Base-by-base conservation (phyloP, 2,888 invertebrate species). In the Aphodius sticticus region DNA sequence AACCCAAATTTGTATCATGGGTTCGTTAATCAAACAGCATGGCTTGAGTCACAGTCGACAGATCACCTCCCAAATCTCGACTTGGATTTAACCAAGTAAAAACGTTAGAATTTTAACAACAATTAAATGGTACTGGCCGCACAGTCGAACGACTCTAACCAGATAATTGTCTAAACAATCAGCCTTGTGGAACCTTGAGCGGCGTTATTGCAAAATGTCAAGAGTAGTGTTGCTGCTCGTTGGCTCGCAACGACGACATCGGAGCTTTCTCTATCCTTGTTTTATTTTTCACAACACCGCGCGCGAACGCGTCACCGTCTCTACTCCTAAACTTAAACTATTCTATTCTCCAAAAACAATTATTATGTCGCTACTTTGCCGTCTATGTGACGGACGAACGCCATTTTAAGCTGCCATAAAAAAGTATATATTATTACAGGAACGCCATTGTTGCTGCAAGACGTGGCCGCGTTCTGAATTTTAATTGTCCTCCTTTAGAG, bases 141-240 rank as follows among this genome's bases (percentile, higher is more conserved):
- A 5, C 53, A 53, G 53, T 53, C 53, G 53, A 53, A 53, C 12
- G 12, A 7, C 53, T 1, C 53, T 53, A 53, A 53, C 53, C 53
- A 53, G 53, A 53, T 53, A 53, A 53, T 53, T 53, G 53, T 53
- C 53, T 53, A 53, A 53, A 53, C 53, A 53, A 53, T 53, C 53
- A 53, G 53, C 53, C 53, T 53, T 53, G 53, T 53, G 53, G 53
- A 53, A 53, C 53, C 53, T 53, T 53, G 53, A 53, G 53, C 53
- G 7, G 53, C 53, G 53, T 53, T 53, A 53, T 53, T 53, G 53
- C 53, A 53, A 53, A 53, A 53, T 53, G 53, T 53, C 53, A 53
- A 53, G 53, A 53, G 9, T 53, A 53, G 26, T 53, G 53, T 12
- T 12, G 53, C 12, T 12, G 53, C 12, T 53, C 53, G 53, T 53